phyloP scores from a whole-genome alignment of 1,140 invertebrate species.

The Drosophila bocqueti region DNA sequence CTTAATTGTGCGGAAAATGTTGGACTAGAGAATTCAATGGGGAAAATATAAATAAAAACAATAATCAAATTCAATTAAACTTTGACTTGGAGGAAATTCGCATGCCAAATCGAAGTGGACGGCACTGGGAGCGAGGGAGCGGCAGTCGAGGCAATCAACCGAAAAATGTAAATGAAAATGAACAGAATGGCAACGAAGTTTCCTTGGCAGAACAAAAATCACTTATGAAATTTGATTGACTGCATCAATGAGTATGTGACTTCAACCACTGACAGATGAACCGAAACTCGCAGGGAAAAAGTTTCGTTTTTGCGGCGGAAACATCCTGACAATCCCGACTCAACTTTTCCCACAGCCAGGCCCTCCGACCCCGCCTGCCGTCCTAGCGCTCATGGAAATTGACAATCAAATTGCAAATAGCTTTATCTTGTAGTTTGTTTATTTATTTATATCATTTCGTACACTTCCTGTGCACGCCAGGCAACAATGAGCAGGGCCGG shows the following conservation, averaged over 20 bases:
- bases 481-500: constrained; percentile 56
- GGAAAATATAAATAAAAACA: constrained; percentile 2
- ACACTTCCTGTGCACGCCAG: constrained; percentile 71
- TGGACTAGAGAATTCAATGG: neutral
- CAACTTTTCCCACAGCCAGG: constrained; percentile 29
- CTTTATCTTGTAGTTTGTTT: constrained; percentile 83
- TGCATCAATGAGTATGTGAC: constrained; percentile 76
- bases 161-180: constrained; percentile 78
- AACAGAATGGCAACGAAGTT: constrained; percentile 68
- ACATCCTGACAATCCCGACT: constrained; percentile 60
- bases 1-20: constrained; percentile 66
- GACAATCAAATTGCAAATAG: constrained; percentile 83
- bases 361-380: neutral
- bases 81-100: constrained; percentile 24
- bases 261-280: constrained; percentile 65
- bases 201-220: constrained; percentile 67
- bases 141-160: constrained; percentile 52
- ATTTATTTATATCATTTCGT: constrained; percentile 83
- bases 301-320: constrained; percentile 70
- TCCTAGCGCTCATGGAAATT: constrained; percentile 70
- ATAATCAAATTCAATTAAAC: constrained; percentile 62
- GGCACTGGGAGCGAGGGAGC: constrained; percentile 8
- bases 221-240: constrained; percentile 82
- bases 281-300: constrained; percentile 36
- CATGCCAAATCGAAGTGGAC: constrained; percentile 19